phyloP scores from a whole-genome alignment of 2,113 vertebrate species.

The Callionymus lyra region DNA sequence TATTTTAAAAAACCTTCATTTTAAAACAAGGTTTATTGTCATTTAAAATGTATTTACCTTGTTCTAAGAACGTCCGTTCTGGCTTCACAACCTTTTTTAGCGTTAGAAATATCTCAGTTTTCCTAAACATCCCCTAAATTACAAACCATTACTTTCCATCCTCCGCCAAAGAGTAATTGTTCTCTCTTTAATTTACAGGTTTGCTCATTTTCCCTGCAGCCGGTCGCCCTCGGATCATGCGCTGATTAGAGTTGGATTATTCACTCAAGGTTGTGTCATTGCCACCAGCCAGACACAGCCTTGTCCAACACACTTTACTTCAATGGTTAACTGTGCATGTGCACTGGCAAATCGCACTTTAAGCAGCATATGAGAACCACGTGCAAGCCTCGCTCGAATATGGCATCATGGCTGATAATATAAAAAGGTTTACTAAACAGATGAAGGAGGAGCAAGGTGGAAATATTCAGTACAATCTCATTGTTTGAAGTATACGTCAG shows the following conservation, averaged over 20 bases:
- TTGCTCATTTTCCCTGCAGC: constrained; percentile 30
- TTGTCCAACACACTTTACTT: constrained; percentile 55
- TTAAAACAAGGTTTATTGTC: no score
- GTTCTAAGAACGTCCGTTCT: neutral
- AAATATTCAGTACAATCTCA: no score
- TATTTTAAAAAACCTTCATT: neutral
- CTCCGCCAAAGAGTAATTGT: constrained; percentile 39
- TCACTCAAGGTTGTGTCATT: constrained; percentile 62
- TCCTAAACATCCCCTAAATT: constrained; percentile 17
- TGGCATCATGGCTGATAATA: constrained; percentile 14
- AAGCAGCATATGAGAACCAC: constrained; percentile 25
- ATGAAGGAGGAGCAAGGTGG: no score
- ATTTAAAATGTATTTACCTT: neutral
- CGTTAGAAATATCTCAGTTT: constrained; percentile 1
- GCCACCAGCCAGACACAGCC: constrained; percentile 46
- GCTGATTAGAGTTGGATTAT: constrained; percentile 50
- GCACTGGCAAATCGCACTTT: constrained; percentile 29
- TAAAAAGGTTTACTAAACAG: constrained; percentile 6
- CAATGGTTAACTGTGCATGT: constrained; percentile 35
- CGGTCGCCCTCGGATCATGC: constrained; percentile 34
- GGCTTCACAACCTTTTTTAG: no score
- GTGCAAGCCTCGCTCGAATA: neutral
- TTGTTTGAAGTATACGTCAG: no score
- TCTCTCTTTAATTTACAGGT: constrained; percentile 44
- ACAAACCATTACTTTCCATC: constrained; percentile 23